A percentile compares a stretch with the other conserved stretches of the same genome.
Evolutionary conservation across 2,888 invertebrate genomes (phyloP).

Genomic region (Sinohyriopsis cumingii): DNA sequence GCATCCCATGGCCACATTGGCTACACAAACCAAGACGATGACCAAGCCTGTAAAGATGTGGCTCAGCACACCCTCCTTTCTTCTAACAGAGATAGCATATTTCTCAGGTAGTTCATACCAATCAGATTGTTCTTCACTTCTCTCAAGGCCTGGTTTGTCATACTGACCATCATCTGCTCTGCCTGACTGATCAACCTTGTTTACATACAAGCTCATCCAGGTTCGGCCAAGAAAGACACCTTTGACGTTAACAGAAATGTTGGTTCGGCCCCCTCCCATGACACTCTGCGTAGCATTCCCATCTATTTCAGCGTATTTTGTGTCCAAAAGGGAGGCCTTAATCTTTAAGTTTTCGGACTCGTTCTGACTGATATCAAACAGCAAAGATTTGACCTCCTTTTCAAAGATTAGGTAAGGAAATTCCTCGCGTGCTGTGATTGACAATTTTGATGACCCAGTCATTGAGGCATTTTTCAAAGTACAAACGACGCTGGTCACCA

Average conservation of each 20-base stretch:
- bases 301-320: slow-evolving; percentile 21
- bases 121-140: slow-evolving; percentile 9
- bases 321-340: slow-evolving; percentile 18
- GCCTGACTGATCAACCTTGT: slow-evolving; percentile 9
- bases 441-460: slow-evolving; percentile 9
- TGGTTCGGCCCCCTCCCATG: slow-evolving; percentile 11
- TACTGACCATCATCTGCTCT: slow-evolving; percentile 10
- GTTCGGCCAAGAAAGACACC: slow-evolving; percentile 43
- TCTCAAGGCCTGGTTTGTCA: neutral
- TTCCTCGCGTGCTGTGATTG: slow-evolving; percentile 15
- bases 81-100: slow-evolving; percentile 44
- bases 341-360: slow-evolving; percentile 17
- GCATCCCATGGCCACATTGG: slow-evolving; percentile 73
- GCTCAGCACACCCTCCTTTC: slow-evolving; percentile 40
- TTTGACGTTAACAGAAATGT: slow-evolving; percentile 32
- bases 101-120: slow-evolving; percentile 39
- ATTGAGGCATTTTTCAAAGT: slow-evolving; percentile 26
- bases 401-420: slow-evolving; percentile 30
- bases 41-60: slow-evolving; percentile 49
- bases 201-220: slow-evolving; percentile 29
- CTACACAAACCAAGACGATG: slow-evolving; percentile 50
- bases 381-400: slow-evolving; percentile 25
- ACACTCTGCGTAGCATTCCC: slow-evolving; percentile 14
- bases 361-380: slow-evolving; percentile 25
- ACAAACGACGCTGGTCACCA: slow-evolving; percentile 21